These are phyloP conservation scores for Nestor notabilis DNA, from an alignment of 2,113 vertebrate species.

Conservation along the genomic window DNA sequence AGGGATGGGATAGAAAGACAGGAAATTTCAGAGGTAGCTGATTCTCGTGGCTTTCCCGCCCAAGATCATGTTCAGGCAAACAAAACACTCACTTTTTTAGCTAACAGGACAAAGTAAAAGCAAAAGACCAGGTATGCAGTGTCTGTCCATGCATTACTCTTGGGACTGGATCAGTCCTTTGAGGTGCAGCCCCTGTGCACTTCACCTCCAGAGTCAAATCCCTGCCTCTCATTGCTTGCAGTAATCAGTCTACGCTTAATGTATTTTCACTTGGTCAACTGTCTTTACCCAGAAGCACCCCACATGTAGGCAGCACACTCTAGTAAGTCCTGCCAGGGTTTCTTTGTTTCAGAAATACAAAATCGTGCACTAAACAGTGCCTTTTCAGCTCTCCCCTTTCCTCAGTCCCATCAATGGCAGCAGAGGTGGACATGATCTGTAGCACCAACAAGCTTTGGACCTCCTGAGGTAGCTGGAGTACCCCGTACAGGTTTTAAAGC, in stretches of 20 bases:
- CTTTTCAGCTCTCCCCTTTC: not conserved
- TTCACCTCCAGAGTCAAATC: not conserved
- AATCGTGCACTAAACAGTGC: fast-evolving
- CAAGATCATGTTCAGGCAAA: not conserved
- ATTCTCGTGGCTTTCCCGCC: not conserved
- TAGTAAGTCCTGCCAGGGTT: not conserved
- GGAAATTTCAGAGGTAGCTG: not conserved
- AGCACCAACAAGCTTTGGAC: not conserved
- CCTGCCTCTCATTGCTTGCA: not conserved
- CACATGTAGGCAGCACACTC: not conserved
- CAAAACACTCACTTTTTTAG: not conserved
- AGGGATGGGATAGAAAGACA: not conserved
- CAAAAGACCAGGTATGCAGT: not conserved
- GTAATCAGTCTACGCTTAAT: not conserved
- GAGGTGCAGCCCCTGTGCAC: not conserved
- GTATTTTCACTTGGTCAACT: not conserved
- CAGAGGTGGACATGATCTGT: not conserved
- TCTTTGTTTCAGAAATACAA: not conserved
- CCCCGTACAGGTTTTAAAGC: not conserved
- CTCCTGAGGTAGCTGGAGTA: not conserved
- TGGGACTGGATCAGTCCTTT: not conserved
- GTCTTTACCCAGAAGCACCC: not conserved
- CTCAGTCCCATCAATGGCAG: not conserved
- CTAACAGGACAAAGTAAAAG: not conserved
- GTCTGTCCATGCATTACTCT: not conserved